Percentiles rank a stretch among this genome's conserved stretches.
Conservation (phyloP, 2,113 vertebrate species). For the Poeciliopsis turrubarensis region DNA sequence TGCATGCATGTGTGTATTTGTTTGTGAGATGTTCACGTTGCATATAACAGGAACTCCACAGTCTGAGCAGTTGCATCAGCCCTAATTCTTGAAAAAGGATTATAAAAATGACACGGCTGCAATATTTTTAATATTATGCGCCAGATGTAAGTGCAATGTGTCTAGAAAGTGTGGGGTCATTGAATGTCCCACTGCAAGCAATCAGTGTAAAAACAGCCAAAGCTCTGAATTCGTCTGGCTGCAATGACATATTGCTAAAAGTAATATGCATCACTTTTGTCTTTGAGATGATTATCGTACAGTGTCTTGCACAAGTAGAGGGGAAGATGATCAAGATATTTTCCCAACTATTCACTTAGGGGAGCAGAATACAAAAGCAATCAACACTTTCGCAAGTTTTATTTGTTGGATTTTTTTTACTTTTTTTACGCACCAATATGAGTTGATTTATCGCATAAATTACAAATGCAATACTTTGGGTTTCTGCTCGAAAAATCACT, state of each 20-base stretch:
- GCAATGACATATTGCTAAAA: no score
- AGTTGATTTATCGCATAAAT: neutral
- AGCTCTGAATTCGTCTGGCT: conserved; percentile 24
- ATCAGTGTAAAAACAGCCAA: conserved; percentile 46
- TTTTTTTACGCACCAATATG: neutral
- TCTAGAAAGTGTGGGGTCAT: conserved; percentile 46
- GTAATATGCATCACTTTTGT: neutral
- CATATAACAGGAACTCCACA: conserved; percentile 55
- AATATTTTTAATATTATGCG: conserved; percentile 61
- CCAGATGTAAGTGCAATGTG: conserved; percentile 41
- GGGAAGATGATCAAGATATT: neutral
- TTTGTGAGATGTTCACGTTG: conserved; percentile 32
- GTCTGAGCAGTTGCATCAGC: conserved; percentile 56
- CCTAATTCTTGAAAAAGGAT: conserved; percentile 49
- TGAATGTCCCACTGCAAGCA: conserved; percentile 32
- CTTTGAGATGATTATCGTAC: neutral
- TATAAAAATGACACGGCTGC: conserved; percentile 67
- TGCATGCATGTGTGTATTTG: conserved; percentile 4
- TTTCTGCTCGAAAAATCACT: neutral
- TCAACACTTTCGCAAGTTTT: neutral
- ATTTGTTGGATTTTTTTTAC: neutral
- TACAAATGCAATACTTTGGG: neutral
- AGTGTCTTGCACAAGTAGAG: neutral
- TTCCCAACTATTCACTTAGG: neutral
- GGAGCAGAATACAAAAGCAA: neutral